phyloP scores from a whole-genome alignment of 2,113 vertebrate genomes.

The Sapajus apella region DNA sequence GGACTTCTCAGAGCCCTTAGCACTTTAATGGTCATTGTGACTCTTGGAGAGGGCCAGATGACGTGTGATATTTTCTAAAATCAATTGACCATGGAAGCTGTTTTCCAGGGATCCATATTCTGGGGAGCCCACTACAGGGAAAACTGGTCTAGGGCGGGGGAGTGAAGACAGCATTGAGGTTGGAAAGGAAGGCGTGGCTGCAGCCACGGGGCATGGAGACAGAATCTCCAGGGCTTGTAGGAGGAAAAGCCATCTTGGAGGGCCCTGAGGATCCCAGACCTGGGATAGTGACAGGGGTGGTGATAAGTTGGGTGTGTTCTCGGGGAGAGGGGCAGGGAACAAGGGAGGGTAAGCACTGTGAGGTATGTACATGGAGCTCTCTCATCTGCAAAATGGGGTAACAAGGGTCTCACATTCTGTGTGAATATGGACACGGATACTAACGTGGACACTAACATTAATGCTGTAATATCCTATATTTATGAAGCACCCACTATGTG shows the following conservation, averaged over 20 bases:
- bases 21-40: neutral
- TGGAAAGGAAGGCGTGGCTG: neutral
- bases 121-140: neutral
- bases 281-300: neutral
- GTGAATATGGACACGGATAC: neutral
- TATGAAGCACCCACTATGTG: neutral
- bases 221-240: neutral
- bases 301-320: neutral
- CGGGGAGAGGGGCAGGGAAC: rapidly evolving
- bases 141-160: neutral
- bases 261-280: neutral
- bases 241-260: neutral
- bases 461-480: neutral
- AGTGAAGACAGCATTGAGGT: neutral
- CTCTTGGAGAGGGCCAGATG: neutral
- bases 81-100: neutral
- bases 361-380: neutral
- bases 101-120: neutral
- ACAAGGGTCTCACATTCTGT: neutral
- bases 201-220: neutral
- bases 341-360: neutral
- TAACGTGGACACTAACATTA: rapidly evolving
- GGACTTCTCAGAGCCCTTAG: neutral
- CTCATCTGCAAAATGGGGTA: neutral
- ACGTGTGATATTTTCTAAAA: neutral